These are phyloP conservation scores for Polypterus bichir DNA, from an alignment of 2,113 vertebrate genomes.

Conservation along the genomic window DNA sequence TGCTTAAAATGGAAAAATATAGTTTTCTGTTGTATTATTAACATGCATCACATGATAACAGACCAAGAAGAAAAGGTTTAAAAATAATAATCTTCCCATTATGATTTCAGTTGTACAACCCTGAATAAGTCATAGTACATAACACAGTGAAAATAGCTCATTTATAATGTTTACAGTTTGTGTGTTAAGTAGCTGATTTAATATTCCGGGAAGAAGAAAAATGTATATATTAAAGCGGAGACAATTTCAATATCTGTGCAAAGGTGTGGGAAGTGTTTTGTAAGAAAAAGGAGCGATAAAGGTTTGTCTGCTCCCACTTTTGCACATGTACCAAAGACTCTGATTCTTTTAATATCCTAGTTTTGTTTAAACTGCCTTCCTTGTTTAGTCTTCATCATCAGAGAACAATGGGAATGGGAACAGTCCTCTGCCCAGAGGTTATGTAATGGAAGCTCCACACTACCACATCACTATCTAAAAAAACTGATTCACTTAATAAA, in stretches of 20 bases:
- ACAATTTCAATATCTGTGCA: slow-evolving; percentile 21
- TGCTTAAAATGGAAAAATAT: no score
- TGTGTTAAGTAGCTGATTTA: slow-evolving; percentile 6
- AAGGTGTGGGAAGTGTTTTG: slow-evolving; percentile 29
- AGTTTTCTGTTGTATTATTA: no score
- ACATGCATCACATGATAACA: no score
- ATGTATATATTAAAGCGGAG: slow-evolving; percentile 17
- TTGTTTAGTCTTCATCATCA: slow-evolving; percentile 20
- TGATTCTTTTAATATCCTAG: slow-evolving; percentile 39
- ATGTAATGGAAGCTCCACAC: slow-evolving; percentile 25
- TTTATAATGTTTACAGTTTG: neutral
- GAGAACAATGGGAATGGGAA: slow-evolving; percentile 19
- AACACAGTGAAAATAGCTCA: no score
- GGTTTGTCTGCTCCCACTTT: slow-evolving; percentile 39
- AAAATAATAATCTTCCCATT: no score
- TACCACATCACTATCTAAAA: slow-evolving; percentile 28
- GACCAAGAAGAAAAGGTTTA: no score
- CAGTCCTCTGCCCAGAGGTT: slow-evolving; percentile 19
- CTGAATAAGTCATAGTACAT: no score
- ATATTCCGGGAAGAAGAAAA: slow-evolving; percentile 21
- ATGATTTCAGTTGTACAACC: no score
- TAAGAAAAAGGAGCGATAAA: slow-evolving; percentile 23
- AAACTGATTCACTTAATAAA: slow-evolving; percentile 22
- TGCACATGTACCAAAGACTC: slow-evolving; percentile 76
- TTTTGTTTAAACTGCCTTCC: slow-evolving; percentile 20